These are phyloP conservation scores for Malacoctenus gilli DNA, from an alignment of 2,797 vertebrate genomes.

Conservation along the genomic window DNA sequence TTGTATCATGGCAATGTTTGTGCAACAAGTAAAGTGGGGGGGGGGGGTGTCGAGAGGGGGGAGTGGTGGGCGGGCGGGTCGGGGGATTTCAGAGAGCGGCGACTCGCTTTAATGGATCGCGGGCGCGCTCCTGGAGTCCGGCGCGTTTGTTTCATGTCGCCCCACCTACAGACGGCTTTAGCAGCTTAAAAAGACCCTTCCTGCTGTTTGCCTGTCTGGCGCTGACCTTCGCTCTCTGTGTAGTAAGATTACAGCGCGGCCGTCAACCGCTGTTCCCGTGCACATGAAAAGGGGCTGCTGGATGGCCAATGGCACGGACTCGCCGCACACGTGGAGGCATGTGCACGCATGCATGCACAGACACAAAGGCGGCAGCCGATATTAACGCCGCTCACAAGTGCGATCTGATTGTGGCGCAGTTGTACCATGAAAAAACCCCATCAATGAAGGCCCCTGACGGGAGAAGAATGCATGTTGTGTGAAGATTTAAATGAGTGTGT, in stretches of 20 bases:
- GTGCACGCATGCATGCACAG: slow-evolving; percentile 29
- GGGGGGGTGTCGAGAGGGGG: too few relatives aligned
- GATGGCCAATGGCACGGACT: slow-evolving; percentile 27
- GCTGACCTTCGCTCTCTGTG: slow-evolving; percentile 82
- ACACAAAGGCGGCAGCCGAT: slow-evolving; percentile 31
- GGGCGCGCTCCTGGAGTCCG: slow-evolving; percentile 54
- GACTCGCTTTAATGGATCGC: slow-evolving; percentile 53
- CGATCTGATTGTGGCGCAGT: slow-evolving; percentile 13
- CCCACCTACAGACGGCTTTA: slow-evolving; percentile 48
- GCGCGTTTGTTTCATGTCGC: slow-evolving; percentile 71
- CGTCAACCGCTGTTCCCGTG: slow-evolving; percentile 48
- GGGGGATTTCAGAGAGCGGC: slow-evolving; percentile 43
- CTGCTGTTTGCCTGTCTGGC: slow-evolving; percentile 69
- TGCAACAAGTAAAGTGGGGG: slow-evolving; percentile 7
- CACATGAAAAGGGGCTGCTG: slow-evolving; percentile 71
- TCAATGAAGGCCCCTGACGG: neutral
- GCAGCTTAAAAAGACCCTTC: slow-evolving; percentile 72
- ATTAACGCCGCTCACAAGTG: neutral
- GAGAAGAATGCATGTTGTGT: neutral
- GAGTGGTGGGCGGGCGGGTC: slow-evolving; percentile 9
- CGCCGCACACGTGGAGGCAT: slow-evolving; percentile 34
- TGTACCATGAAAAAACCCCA: slow-evolving; percentile 2
- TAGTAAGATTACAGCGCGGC: slow-evolving; percentile 71
- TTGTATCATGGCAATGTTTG: slow-evolving; percentile 4
- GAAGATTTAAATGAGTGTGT: slow-evolving; percentile 8